These are phyloP conservation scores for Brachycybe producta DNA, from an alignment of 2,888 invertebrate species.

Conservation along the genomic window DNA sequence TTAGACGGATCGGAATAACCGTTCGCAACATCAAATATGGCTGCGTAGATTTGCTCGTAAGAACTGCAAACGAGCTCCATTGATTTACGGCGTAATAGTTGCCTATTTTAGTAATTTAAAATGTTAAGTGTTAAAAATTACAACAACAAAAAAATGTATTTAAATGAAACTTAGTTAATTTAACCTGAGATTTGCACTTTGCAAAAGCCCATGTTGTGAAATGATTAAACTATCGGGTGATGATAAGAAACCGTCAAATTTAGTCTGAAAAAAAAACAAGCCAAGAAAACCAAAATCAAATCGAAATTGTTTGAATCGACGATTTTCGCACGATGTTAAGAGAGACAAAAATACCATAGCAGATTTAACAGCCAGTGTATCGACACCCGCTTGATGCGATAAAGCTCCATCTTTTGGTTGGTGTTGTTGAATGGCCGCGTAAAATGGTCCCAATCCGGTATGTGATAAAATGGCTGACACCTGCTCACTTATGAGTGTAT, in stretches of 20 bases:
- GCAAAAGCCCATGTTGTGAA: conserved; percentile 16
- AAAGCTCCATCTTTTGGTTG: conserved; percentile 9
- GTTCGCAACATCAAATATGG: conserved; percentile 30
- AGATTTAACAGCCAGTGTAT: conserved; percentile 9
- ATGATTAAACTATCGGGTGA: conserved; percentile 13
- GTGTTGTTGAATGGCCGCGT: conserved; percentile 10
- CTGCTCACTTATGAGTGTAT: conserved; percentile 18
- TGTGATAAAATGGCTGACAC: conserved; percentile 8
- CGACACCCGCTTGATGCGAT: conserved; percentile 12
- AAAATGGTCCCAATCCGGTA: conserved; percentile 10
- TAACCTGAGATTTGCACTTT: conserved; percentile 15
- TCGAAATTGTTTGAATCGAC: not conserved
- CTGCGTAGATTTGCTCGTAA: conserved; percentile 45
- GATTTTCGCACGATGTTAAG: not conserved
- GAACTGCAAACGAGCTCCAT: conserved; percentile 78
- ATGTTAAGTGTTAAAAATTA: not conserved
- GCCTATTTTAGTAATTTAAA: conserved; percentile 24
- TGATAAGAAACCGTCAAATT: conserved; percentile 16
- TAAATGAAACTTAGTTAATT: not conserved
- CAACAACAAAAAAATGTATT: not conserved
- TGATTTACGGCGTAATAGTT: conserved; percentile 52
- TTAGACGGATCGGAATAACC: conserved; percentile 31
- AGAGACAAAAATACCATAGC: conserved; percentile 9
- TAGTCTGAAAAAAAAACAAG: conserved; percentile 8
- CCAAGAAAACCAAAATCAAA: not conserved